Conservation (phyloP, 2,797 vertebrate species). For the Pteropus rufus region DNA sequence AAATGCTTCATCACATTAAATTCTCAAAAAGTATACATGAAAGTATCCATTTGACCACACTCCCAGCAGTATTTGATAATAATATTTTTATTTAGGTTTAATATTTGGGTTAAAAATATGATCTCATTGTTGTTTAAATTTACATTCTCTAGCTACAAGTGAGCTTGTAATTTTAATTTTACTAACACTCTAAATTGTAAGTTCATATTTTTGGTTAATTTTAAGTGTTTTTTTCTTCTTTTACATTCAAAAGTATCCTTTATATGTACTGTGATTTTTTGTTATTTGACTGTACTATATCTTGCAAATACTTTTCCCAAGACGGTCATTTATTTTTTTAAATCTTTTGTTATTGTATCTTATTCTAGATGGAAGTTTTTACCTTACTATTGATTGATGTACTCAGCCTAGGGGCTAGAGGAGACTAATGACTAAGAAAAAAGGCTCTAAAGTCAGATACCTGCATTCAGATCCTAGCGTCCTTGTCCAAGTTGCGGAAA, state of each 20-base stretch:
- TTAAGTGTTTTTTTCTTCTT: not conserved
- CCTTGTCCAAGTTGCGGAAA: not conserved
- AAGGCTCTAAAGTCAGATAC: not conserved
- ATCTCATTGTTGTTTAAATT: not conserved
- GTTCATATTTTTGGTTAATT: not conserved
- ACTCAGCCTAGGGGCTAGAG: accelerated
- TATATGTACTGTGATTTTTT: not conserved
- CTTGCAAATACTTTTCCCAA: not conserved
- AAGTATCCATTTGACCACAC: not conserved
- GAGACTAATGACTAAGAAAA: not conserved
- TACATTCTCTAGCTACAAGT: not conserved
- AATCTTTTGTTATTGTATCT: not conserved
- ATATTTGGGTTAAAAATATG: not conserved
- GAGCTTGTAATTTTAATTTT: not conserved
- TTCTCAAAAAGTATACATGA: not conserved
- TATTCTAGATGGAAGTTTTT: not conserved
- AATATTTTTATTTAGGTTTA: not conserved
- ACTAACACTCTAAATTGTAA: not conserved
- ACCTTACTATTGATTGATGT: not conserved
- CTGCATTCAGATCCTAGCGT: not conserved
- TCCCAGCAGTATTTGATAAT: not conserved
- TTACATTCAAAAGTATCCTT: not conserved
- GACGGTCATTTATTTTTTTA: not conserved
- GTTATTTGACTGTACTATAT: not conserved
- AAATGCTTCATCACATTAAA: not conserved